These are phyloP conservation scores for Elmis aenea DNA, from an alignment of 2,888 invertebrate species.

Conservation along the genomic window DNA sequence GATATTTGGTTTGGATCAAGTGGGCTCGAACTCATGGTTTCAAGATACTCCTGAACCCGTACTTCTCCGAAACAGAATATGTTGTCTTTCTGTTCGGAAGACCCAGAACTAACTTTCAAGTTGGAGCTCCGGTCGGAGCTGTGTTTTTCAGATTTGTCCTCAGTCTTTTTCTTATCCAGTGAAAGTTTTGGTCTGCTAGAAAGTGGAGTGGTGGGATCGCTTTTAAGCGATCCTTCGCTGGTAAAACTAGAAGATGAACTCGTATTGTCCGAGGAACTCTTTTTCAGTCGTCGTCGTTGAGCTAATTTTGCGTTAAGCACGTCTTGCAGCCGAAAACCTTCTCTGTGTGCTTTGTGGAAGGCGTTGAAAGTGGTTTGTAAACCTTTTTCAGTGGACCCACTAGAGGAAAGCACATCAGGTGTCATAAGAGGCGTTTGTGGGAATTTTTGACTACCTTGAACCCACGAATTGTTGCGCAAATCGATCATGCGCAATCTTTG, in stretches of 20 bases:
- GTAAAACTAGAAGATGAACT: constrained; percentile 44
- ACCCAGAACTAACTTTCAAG: constrained; percentile 20
- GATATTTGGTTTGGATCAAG: constrained; percentile 26
- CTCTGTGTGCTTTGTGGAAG: constrained; percentile 62
- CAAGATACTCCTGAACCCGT: constrained; percentile 49
- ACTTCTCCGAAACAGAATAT: constrained; percentile 49
- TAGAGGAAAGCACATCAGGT: constrained; percentile 52
- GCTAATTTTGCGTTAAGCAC: constrained; percentile 67
- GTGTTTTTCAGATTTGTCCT: constrained; percentile 21
- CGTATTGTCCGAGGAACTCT: constrained; percentile 47
- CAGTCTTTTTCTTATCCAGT: constrained; percentile 34
- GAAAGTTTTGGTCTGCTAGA: constrained; percentile 28
- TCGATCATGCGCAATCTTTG: constrained; percentile 65
- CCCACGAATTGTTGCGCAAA: constrained; percentile 65
- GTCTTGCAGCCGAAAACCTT: constrained; percentile 70
- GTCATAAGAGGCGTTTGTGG: constrained; percentile 57
- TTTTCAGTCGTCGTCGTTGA: constrained; percentile 61
- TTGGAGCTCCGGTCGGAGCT: constrained; percentile 17
- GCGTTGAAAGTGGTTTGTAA: constrained; percentile 62
- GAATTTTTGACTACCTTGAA: constrained; percentile 47
- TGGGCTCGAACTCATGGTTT: constrained; percentile 41
- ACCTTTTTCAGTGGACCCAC: constrained; percentile 50
- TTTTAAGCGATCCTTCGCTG: constrained; percentile 42
- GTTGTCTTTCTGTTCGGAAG: constrained; percentile 31
- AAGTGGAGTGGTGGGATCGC: constrained; percentile 31